These are phyloP conservation scores for Ursus arctos DNA, from an alignment of 2,113 vertebrate species.

Conservation along the genomic window DNA sequence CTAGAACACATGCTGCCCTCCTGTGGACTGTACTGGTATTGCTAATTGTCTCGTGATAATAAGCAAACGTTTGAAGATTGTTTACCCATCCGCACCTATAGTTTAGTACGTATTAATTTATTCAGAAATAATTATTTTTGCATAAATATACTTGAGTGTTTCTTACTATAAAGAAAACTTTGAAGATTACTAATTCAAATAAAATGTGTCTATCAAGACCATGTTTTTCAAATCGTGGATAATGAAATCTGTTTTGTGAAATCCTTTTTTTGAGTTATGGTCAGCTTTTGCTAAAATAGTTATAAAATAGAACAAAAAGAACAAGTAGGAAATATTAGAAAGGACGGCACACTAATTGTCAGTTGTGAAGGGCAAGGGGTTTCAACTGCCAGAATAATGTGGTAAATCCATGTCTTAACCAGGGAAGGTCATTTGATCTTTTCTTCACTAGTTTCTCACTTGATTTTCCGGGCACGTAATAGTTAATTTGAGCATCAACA, in stretches of 20 bases:
- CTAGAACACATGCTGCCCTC: slow-evolving; percentile 83
- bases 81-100: background rate
- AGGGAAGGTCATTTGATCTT: background rate
- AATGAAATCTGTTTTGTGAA: background rate
- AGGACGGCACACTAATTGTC: background rate
- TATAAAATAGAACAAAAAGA: background rate
- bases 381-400: background rate
- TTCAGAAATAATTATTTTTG: background rate
- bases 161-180: background rate
- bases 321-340: background rate
- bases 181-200: background rate
- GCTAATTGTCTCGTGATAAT: background rate
- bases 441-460: background rate
- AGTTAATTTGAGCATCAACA: background rate
- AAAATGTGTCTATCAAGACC: background rate
- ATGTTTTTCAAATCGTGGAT: slow-evolving; percentile 1
- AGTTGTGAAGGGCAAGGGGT: background rate
- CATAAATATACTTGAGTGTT: background rate
- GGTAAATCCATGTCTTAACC: background rate
- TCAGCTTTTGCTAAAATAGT: background rate
- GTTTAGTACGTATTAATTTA: background rate
- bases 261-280: background rate
- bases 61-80: background rate
- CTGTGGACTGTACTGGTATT: slow-evolving; percentile 64
- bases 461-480: background rate